phyloP scores from a whole-genome alignment of 2,888 invertebrate species.

The Empis stercorea region DNA sequence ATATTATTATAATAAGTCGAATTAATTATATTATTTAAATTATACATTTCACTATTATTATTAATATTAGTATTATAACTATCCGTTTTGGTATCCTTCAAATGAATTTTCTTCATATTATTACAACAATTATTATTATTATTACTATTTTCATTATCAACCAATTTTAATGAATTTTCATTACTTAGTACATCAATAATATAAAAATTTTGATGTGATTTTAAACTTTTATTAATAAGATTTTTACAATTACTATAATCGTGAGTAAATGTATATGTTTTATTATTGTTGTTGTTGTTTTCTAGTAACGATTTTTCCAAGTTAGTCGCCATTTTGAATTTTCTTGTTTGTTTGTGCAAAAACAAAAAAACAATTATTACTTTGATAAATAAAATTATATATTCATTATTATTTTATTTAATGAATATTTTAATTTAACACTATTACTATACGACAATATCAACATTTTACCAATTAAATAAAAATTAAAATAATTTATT shows the following conservation, averaged over 20 bases:
- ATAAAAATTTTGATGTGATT: not conserved
- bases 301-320: not conserved
- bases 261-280: not conserved
- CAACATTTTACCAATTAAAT: too few species aligned
- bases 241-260: not conserved
- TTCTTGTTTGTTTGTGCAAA: not conserved
- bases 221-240: not conserved
- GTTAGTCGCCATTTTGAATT: constrained; percentile 1
- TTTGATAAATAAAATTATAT: too few species aligned
- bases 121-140: not conserved
- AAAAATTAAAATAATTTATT: too few species aligned
- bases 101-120: too few species aligned
- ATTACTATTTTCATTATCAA: not conserved
- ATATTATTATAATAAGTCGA: not conserved
- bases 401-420: not conserved
- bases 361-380: too few species aligned
- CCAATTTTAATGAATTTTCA: not conserved
- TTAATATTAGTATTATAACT: not conserved
- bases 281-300: not conserved
- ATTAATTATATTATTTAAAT: not conserved
- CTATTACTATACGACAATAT: not conserved
- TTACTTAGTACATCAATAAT: too few species aligned
- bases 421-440: not conserved
- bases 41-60: not conserved
- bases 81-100: not conserved